These are phyloP conservation scores for Tineola bisselliella DNA, from an alignment of 2,888 invertebrate species.

Conservation along the genomic window DNA sequence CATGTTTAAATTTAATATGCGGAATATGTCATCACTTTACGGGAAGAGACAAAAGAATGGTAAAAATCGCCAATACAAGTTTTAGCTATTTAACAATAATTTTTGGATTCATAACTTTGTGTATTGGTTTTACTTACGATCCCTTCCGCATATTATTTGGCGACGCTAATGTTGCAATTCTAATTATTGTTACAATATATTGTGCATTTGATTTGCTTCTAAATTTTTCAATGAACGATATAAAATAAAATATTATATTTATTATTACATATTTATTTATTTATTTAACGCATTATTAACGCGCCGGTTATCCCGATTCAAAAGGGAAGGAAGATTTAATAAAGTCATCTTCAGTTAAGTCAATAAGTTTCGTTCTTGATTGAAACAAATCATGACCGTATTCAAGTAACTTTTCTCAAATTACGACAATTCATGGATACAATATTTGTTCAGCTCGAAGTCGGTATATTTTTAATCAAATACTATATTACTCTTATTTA, in stretches of 20 bases:
- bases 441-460: too few relatives aligned
- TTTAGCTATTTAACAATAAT: slow-evolving; percentile 9
- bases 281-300: too few relatives aligned
- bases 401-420: too few relatives aligned
- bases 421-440: too few relatives aligned
- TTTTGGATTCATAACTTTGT: slow-evolving; percentile 10
- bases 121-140: slow-evolving; percentile 13
- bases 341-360: too few relatives aligned
- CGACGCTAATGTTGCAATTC: neutral
- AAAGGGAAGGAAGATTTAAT: too few relatives aligned
- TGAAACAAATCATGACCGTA: too few relatives aligned
- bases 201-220: neutral
- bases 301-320: too few relatives aligned
- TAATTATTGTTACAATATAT: slow-evolving; percentile 11
- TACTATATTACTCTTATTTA: too few relatives aligned
- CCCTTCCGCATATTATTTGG: slow-evolving; percentile 6
- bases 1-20: slow-evolving; percentile 10
- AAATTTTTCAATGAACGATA: neutral
- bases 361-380: too few relatives aligned
- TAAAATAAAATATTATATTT: neutral
- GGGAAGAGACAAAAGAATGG: neutral
- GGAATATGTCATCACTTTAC: slow-evolving; percentile 14
- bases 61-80: slow-evolving; percentile 13
- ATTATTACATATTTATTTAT: neutral
- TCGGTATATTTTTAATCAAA: too few relatives aligned